Percentiles rank a stretch among this genome's conserved stretches.
Evolutionary conservation across 2,797 vertebrate genomes (phyloP).

Genomic region (Falco peregrinus): DNA sequence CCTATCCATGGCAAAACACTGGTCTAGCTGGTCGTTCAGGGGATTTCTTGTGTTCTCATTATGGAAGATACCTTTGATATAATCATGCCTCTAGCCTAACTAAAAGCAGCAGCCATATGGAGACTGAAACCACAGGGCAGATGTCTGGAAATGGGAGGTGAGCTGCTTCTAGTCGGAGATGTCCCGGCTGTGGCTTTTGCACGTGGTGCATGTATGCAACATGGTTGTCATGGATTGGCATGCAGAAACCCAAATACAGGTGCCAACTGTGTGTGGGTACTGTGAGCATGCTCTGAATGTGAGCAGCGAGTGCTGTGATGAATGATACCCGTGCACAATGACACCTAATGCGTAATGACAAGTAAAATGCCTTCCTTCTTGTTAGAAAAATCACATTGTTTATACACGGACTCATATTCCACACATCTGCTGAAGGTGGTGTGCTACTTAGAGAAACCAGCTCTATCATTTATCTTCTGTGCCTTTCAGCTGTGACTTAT

Average conservation of each 20-base stretch:
- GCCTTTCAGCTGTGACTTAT: neutral
- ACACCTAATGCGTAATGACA: fast-evolving
- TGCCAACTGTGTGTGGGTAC: fast-evolving
- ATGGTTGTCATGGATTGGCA: neutral
- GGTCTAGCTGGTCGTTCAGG: neutral
- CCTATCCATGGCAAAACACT: neutral
- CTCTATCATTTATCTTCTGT: slow-evolving; percentile 6
- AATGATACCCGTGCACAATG: fast-evolving
- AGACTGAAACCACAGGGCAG: neutral
- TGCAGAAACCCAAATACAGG: neutral
- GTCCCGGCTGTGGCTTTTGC: neutral
- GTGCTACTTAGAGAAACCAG: neutral
- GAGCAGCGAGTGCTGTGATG: neutral
- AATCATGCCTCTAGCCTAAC: neutral
- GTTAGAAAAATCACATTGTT: neutral
- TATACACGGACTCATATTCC: neutral
- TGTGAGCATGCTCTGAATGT: fast-evolving
- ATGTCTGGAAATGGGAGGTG: neutral
- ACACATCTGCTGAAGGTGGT: neutral
- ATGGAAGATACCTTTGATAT: neutral
- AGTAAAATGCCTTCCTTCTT: neutral
- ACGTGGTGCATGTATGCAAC: neutral
- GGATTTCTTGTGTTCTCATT: neutral
- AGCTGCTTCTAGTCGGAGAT: neutral
- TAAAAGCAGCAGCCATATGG: neutral